Percentiles rank a stretch among this genome's conserved stretches.
Conservation (phyloP, 2,113 vertebrate genomes). For the Chaenogobius annularis region DNA sequence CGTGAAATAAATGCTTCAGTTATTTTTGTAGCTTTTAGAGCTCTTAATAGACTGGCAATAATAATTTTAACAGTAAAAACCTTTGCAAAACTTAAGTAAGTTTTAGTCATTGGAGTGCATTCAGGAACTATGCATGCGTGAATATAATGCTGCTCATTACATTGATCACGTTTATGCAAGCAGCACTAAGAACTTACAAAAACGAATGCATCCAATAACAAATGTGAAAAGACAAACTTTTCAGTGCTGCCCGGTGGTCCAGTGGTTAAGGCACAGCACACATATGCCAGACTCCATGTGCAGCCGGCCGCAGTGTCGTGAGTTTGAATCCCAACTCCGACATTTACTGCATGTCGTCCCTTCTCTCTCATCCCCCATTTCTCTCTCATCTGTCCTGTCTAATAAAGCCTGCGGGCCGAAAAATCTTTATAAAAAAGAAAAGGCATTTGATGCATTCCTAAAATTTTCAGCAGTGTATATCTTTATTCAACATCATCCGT, state of each 20-base stretch:
- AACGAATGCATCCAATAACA: neutral
- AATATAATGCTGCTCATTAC: neutral
- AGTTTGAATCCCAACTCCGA: no score
- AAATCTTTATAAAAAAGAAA: no score
- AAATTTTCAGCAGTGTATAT: neutral
- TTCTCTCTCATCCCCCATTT: no score
- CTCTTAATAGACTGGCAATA: neutral
- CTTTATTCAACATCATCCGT: neutral
- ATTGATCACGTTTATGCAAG: neutral
- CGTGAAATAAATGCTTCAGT: slow-evolving; percentile 28
- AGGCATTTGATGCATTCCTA: neutral
- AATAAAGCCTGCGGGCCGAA: no score
- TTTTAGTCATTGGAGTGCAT: neutral
- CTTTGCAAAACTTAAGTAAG: neutral
- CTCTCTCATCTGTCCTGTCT: no score
- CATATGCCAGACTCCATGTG: no score
- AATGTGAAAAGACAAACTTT: neutral
- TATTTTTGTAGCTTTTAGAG: slow-evolving; percentile 8
- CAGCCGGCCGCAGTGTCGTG: no score
- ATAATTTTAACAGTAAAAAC: neutral
- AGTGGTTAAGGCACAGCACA: no score
- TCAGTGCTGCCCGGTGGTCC: no score
- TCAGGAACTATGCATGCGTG: neutral
- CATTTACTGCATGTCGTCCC: no score
- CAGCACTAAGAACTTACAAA: neutral